These are phyloP conservation scores for Lepidurus arcticus DNA, from an alignment of 1,140 invertebrate genomes.

Conservation along the genomic window DNA sequence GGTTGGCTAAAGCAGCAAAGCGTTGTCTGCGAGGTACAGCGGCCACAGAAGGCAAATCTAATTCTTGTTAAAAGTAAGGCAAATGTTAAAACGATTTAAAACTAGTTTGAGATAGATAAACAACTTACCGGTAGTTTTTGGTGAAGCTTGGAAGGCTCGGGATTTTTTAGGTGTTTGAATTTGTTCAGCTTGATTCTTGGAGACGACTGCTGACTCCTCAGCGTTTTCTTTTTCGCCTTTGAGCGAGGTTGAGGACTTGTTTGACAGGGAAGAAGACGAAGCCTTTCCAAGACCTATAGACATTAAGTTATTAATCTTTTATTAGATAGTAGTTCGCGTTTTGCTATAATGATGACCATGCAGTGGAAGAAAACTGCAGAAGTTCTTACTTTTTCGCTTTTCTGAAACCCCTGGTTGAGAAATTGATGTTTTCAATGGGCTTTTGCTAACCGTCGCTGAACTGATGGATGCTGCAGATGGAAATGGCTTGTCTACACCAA, in stretches of 20 bases:
- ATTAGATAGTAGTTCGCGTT: too few species aligned
- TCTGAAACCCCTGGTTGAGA: not conserved
- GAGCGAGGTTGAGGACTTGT: not conserved
- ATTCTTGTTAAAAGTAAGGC: not conserved
- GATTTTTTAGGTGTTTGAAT: not conserved
- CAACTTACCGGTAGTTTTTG: not conserved
- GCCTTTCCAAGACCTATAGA: not conserved
- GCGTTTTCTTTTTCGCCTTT: not conserved
- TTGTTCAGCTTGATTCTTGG: not conserved
- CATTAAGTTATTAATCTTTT: too few species aligned
- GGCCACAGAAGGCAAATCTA: not conserved
- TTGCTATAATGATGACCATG: too few species aligned
- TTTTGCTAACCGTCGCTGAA: not conserved
- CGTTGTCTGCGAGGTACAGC: not conserved
- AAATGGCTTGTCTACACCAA: not conserved
- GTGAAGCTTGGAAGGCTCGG: not conserved
- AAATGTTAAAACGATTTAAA: not conserved
- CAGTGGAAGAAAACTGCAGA: not conserved
- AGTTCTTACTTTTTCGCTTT: not conserved
- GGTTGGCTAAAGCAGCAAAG: conserved; percentile 27
- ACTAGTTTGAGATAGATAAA: not conserved
- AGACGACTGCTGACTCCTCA: not conserved
- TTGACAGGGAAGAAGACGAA: not conserved
- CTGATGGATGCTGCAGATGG: not conserved
- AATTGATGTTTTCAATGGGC: not conserved